A percentile compares a stretch with the other conserved stretches of the same genome.
These are phyloP conservation scores for Hypothenemus hampei DNA, from an alignment of 1,140 invertebrate genomes.

Conservation along the genomic window DNA sequence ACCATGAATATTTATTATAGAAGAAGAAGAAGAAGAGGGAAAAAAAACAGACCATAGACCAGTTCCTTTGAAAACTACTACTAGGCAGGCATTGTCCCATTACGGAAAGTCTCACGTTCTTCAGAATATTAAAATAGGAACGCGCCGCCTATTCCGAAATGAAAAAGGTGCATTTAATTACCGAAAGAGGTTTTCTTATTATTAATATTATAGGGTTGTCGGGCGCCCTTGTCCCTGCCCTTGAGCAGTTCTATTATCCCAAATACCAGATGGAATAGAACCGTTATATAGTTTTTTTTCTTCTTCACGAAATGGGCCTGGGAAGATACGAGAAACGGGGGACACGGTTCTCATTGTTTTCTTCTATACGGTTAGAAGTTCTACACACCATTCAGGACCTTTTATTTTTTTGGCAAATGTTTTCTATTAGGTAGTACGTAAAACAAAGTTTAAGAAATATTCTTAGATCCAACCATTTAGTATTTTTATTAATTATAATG, in stretches of 20 bases:
- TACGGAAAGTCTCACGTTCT: no score
- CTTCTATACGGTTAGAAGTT: background rate
- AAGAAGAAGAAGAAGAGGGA: no score
- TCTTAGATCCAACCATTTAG: no score
- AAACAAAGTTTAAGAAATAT: no score
- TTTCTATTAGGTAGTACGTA: no score
- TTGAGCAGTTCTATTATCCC: constrained; percentile 5
- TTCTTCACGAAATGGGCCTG: background rate
- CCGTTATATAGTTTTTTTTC: constrained; percentile 3
- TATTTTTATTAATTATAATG: no score
- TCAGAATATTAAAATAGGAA: no score
- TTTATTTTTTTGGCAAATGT: background rate
- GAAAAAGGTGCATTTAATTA: constrained; percentile 13
- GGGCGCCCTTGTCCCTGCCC: constrained; percentile 6
- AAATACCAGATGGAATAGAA: constrained; percentile 4
- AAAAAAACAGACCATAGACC: no score
- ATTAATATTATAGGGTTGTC: background rate
- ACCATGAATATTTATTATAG: no score
- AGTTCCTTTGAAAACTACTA: no score
- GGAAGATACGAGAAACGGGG: background rate
- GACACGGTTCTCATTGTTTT: background rate
- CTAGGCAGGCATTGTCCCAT: no score
- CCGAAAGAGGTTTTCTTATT: constrained; percentile 1
- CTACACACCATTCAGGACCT: background rate
- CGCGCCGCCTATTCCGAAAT: no score